phyloP scores from a whole-genome alignment of 2,113 vertebrate species.

The Speoplatyrhinus poulsoni region DNA sequence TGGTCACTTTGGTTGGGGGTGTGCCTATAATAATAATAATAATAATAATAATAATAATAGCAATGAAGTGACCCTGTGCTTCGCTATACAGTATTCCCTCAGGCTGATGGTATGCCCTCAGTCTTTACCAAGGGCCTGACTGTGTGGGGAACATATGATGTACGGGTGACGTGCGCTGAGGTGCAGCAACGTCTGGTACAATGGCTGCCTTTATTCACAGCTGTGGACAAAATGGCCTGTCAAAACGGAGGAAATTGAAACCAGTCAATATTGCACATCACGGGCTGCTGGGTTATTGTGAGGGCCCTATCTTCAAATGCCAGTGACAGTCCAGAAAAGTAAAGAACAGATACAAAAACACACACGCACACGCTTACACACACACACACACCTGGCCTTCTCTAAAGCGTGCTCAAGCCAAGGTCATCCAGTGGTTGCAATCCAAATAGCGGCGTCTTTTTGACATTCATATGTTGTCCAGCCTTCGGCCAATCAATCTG shows the following conservation, averaged over 20 bases:
- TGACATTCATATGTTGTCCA: constrained; percentile 1
- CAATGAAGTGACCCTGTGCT: constrained; percentile 10
- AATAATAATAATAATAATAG: neutral
- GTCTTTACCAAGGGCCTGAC: neutral
- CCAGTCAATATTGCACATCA: constrained; percentile 44
- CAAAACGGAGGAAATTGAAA: constrained; percentile 65
- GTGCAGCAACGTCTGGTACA: constrained; percentile 26
- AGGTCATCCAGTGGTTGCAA: constrained; percentile 20
- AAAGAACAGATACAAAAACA: constrained; percentile 1
- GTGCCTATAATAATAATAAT: no score
- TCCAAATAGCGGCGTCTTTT: constrained; percentile 1
- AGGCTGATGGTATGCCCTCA: neutral
- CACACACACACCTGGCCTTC: constrained; percentile 8
- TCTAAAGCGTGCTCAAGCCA: constrained; percentile 15
- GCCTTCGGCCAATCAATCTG: constrained; percentile 10
- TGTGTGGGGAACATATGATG: constrained; percentile 24
- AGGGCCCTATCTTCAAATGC: constrained; percentile 36
- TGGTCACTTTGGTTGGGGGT: no score
- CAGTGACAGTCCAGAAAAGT: constrained; percentile 21
- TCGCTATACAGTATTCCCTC: neutral
- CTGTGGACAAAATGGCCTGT: constrained; percentile 52
- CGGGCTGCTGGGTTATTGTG: constrained; percentile 24
- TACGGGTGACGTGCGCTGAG: constrained; percentile 35
- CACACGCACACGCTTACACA: constrained; percentile 4
- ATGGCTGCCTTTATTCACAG: constrained; percentile 39